These are phyloP conservation scores for Harpagoxenus sublaevis DNA, from an alignment of 2,888 invertebrate species.

Conservation along the genomic window DNA sequence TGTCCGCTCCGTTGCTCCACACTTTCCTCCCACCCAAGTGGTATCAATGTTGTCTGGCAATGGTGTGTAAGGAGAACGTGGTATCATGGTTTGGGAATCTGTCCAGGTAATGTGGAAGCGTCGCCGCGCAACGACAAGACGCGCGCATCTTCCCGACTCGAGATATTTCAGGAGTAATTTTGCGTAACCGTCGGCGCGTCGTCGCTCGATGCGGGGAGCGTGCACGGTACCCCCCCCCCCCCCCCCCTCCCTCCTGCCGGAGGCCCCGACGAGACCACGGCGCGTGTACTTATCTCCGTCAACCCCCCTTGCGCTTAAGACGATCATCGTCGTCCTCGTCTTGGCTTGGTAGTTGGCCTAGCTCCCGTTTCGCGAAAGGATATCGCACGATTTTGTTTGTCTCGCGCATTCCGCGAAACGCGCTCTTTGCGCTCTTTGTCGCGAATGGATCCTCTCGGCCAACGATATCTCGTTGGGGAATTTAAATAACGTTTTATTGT, in stretches of 20 bases:
- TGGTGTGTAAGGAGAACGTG: slow-evolving; percentile 99
- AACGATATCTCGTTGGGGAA: neutral
- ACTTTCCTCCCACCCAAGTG: slow-evolving; percentile 80
- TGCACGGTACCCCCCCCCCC: neutral
- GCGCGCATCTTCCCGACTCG: slow-evolving; percentile 7
- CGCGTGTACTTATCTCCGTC: neutral
- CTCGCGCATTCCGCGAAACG: neutral
- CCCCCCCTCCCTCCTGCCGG: no score
- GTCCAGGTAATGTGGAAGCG: slow-evolving; percentile 81
- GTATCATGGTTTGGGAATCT: slow-evolving; percentile 98
- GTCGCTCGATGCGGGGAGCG: slow-evolving; percentile 6
- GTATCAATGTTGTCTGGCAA: slow-evolving; percentile 92
- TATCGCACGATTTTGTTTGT: neutral
- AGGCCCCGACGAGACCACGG: no score
- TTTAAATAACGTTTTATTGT: neutral
- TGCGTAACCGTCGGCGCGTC: slow-evolving; percentile 53
- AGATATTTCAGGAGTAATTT: slow-evolving; percentile 54
- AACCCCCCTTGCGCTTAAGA: no score
- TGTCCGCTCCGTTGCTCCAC: slow-evolving; percentile 83
- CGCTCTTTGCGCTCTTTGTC: neutral
- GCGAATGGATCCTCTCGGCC: neutral
- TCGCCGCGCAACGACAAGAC: slow-evolving; percentile 4
- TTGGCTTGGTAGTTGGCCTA: neutral
- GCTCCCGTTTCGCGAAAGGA: neutral
- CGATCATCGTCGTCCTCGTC: neutral